phyloP scores from a whole-genome alignment of 2,113 vertebrate genomes.

The Azemiops feae region DNA sequence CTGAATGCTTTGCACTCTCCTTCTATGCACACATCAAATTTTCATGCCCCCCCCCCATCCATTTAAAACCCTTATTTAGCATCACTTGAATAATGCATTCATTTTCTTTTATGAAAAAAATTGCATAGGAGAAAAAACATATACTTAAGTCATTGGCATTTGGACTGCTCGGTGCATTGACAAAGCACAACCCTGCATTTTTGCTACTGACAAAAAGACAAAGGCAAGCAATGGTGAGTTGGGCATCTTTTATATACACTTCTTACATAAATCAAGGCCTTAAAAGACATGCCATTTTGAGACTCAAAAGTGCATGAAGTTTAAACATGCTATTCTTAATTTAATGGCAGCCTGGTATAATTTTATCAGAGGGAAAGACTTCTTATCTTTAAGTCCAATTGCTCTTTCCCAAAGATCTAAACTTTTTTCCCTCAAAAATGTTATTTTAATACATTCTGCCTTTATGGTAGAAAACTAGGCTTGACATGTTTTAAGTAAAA shows the following conservation, averaged over 20 bases:
- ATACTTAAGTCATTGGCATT: not conserved
- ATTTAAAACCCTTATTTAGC: conserved; percentile 30
- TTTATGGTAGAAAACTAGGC: not conserved
- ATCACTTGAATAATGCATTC: conserved; percentile 43
- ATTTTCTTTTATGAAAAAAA: conserved; percentile 27
- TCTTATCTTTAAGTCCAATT: not conserved
- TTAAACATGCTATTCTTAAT: not conserved
- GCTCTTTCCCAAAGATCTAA: not conserved
- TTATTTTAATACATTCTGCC: not conserved
- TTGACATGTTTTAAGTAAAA: not conserved
- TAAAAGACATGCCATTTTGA: not conserved
- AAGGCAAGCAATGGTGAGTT: not conserved
- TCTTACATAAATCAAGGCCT: not conserved
- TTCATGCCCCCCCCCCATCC: conserved; percentile 21
- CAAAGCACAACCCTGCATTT: not conserved
- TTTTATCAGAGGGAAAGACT: not conserved
- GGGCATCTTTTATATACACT: not conserved
- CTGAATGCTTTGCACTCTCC: not conserved
- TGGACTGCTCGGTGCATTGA: not conserved
- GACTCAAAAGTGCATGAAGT: not conserved
- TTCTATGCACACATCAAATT: conserved; percentile 38
- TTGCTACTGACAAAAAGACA: not conserved
- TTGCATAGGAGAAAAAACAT: conserved; percentile 27
- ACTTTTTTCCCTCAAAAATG: not conserved
- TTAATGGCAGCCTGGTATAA: not conserved